Percentiles rank a stretch among this genome's conserved stretches.
Conservation (phyloP, 2,113 vertebrate genomes). For the Charadrius vociferus region DNA sequence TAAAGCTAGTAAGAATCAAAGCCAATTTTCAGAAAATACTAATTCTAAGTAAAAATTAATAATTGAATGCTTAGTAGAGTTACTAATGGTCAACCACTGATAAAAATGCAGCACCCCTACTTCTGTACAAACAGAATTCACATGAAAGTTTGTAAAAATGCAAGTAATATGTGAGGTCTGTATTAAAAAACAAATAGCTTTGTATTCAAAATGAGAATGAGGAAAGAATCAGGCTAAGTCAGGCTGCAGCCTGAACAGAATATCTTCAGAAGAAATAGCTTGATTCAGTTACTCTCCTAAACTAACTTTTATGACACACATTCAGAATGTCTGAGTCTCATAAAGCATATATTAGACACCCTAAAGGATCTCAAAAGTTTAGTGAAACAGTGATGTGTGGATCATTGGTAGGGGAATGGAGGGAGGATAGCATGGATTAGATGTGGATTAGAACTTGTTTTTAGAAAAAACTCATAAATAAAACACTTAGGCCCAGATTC, state of each 20-base stretch:
- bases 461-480: conserved; percentile 65
- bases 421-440: conserved; percentile 44
- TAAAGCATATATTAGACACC: not conserved
- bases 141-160: not conserved
- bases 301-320: not conserved
- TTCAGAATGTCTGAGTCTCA: not conserved
- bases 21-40: not conserved
- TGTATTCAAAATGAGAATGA: not conserved
- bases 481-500: conserved; percentile 47
- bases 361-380: not conserved
- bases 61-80: not conserved
- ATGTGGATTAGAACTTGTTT: conserved; percentile 56
- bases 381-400: not conserved
- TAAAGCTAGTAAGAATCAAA: not conserved
- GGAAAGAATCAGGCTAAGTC: not conserved
- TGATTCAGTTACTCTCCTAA: not conserved
- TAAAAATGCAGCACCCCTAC: not conserved
- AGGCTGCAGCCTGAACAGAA: not conserved
- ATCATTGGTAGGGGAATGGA: not conserved
- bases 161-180: not conserved
- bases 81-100: not conserved
- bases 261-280: not conserved
- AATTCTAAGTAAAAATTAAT: not conserved
- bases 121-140: not conserved
- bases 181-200: not conserved